Base-by-base conservation (phyloP, 1,140 invertebrate species). In the Idris sp. region DNA sequence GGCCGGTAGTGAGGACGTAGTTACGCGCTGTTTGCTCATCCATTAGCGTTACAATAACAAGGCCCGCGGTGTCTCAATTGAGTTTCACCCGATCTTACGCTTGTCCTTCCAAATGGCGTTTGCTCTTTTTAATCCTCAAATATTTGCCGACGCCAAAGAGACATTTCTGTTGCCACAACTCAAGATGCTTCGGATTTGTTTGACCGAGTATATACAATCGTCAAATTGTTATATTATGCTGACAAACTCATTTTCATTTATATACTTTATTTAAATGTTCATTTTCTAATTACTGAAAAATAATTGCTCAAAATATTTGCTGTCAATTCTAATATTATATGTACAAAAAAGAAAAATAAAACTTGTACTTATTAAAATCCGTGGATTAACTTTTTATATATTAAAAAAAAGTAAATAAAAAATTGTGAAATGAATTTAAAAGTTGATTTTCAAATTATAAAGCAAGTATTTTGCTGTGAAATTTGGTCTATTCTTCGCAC, bases 21-120 rank as follows among this genome's bases (percentile, higher is more conserved):
- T 59, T 53, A 69, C 59, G 59, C 67, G 49, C 19, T 78, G 53
- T 78, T 78, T 78, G 68, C 73, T 62, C 62, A 78, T 78, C 76
- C 76, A 76, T 78, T 78, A 76, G 73, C 74, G 58, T 72, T 76
- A 78, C 73, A 76, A 78, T 78, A 78, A 76, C 74, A 78, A 73
- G 54, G 44, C 40, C 54, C 35, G 22, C 46, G 61, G 49, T 22
- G 22, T 53, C 51, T 67, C 58, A 9, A 6, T 53, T 36, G 51
- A 51, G 54, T 69, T 69, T 69, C 65, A 69, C 65, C 65, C 53
- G 54, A 69, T 61, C 65, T 69, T 69, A 59, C 54, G 65, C 67
- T 54, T 33, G 56, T 48, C 56, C 49, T 62, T n/a, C n/a, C 40
- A 35, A 71, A 54, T 41, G 40, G 41, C 56, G 67, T 71, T 71